Conservation (phyloP, 2,797 vertebrate genomes). For the Sternotherus odoratus region DNA sequence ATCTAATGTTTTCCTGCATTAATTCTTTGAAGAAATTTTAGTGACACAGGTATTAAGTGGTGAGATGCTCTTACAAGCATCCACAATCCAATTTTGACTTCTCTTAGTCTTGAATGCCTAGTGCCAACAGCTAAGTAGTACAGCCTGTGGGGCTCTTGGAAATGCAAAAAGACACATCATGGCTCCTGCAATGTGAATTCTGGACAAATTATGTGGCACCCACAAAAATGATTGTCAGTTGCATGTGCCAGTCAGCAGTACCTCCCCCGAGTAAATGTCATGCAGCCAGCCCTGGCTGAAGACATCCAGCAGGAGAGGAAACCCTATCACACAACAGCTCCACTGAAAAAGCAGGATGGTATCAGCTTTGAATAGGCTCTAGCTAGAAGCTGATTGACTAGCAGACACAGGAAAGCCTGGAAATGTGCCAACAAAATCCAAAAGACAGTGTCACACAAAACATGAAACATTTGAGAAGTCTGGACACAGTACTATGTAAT, state of each 20-base stretch:
- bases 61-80: neutral
- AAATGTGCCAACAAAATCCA: neutral
- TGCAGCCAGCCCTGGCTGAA: neutral
- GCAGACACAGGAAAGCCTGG: neutral
- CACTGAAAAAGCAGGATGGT: neutral
- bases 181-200: neutral
- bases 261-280: neutral
- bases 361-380: neutral
- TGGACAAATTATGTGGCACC: neutral
- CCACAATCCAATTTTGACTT: neutral
- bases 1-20: neutral
- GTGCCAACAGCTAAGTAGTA: neutral
- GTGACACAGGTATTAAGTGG: fast-evolving
- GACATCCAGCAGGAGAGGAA: neutral
- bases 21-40: neutral
- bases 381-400: neutral
- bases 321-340: neutral
- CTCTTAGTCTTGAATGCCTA: neutral
- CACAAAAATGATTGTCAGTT: neutral
- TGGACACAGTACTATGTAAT: neutral
- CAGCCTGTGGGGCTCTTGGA: neutral
- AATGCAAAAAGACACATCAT: neutral
- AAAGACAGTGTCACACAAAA: neutral
- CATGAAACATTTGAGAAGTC: neutral
- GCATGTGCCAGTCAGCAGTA: neutral